phyloP scores from a whole-genome alignment of 2,888 invertebrate species.

The Chymomyza amoena region DNA sequence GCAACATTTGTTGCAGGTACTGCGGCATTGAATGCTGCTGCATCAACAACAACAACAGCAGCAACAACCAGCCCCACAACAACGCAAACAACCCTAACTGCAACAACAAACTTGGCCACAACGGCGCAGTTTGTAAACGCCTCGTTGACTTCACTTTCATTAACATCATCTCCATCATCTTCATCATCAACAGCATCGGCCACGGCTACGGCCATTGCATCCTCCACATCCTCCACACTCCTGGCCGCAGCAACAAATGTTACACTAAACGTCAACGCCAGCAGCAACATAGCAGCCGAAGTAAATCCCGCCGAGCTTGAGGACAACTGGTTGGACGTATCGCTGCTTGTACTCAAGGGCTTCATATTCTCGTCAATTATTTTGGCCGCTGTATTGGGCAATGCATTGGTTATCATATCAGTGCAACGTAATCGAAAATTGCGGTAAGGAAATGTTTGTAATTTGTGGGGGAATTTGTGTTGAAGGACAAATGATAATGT shows the following conservation, averaged over 20 bases:
- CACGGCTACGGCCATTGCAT: constrained; percentile 26
- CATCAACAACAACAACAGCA: constrained; percentile 27
- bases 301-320: constrained; percentile 24
- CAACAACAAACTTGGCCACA: constrained; percentile 38
- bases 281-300: constrained; percentile 20
- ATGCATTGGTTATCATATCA: constrained; percentile 87
- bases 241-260: constrained; percentile 13
- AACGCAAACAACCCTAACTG: constrained; percentile 13
- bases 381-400: constrained; percentile 92
- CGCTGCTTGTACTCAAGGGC: constrained; percentile 85
- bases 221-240: constrained; percentile 7
- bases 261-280: constrained; percentile 14
- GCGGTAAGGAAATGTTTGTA: constrained; percentile 68
- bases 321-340: constrained; percentile 80
- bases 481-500: background rate
- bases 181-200: constrained; percentile 33
- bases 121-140: constrained; percentile 61
- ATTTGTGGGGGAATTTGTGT: background rate
- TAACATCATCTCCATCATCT: constrained; percentile 42
- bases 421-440: constrained; percentile 79
- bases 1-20: constrained; percentile 55
- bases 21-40: constrained; percentile 41
- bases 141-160: constrained; percentile 67
- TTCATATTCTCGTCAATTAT: constrained; percentile 92
- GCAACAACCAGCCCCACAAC: constrained; percentile 21